Evolutionary conservation across 2,113 vertebrate species (phyloP).

Genomic region (Nicator chloris): DNA sequence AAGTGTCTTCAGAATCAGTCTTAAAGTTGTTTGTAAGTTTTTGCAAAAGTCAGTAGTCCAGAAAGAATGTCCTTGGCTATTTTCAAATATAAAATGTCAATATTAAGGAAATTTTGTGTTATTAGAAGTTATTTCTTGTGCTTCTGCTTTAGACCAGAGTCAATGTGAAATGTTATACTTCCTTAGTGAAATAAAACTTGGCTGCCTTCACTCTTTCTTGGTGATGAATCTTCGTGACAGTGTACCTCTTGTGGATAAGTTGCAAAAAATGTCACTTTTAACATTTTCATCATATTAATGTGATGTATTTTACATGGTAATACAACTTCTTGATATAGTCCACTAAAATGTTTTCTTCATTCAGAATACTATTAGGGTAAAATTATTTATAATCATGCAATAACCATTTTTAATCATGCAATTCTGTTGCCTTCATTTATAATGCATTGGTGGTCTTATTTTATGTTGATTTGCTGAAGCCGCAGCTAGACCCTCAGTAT

Average conservation of each 20-base stretch:
- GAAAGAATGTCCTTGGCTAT: not conserved
- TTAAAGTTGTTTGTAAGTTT: constrained; percentile 2
- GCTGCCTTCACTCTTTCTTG: not conserved
- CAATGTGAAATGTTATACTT: not conserved
- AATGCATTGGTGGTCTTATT: not conserved
- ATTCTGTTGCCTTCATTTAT: not conserved
- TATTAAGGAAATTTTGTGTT: not conserved
- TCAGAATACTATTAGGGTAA: not conserved
- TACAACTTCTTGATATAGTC: not conserved
- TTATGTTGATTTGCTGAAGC: not conserved
- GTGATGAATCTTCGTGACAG: not conserved
- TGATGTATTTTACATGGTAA: not conserved
- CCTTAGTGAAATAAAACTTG: not conserved
- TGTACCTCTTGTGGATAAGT: not conserved
- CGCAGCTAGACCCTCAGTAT: not conserved
- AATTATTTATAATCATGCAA: not conserved
- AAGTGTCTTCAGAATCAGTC: constrained; percentile 4
- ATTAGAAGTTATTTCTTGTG: not conserved
- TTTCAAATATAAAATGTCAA: not conserved
- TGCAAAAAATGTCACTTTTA: not conserved
- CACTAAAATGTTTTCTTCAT: not conserved
- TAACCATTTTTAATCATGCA: not conserved
- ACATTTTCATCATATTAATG: constrained; percentile 23
- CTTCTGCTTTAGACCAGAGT: not conserved
- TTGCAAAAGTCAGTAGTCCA: not conserved